Evolutionary conservation across 2,113 vertebrate genomes (phyloP).

Genomic region (Sylvilagus bachmani): DNA sequence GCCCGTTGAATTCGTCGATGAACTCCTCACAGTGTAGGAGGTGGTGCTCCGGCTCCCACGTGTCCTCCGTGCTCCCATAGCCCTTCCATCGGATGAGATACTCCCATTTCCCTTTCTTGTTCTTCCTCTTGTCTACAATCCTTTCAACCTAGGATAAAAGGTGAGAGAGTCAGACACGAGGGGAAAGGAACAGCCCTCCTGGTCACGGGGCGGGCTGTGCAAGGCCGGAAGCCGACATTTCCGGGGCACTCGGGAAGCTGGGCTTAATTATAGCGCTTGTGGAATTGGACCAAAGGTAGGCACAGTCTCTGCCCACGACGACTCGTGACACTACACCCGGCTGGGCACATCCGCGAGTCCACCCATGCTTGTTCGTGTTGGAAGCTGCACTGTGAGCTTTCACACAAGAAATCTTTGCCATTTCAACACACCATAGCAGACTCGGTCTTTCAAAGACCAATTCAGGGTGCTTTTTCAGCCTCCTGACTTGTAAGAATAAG

Average conservation of each 20-base stretch:
- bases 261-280: not conserved
- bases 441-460: not conserved
- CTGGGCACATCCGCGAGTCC: not conserved
- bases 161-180: not conserved
- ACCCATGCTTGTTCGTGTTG: not conserved
- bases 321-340: accelerated
- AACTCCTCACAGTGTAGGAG: slow-evolving; percentile 98
- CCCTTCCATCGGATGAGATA: slow-evolving; percentile 99
- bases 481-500: not conserved
- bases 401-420: not conserved
- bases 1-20: slow-evolving; percentile 97
- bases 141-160: slow-evolving; percentile 92
- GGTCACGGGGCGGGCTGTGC: accelerated
- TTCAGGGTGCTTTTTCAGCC: not conserved
- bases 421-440: not conserved
- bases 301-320: not conserved
- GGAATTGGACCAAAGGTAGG: not conserved
- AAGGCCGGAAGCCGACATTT: not conserved
- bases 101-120: slow-evolving; percentile 99
- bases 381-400: not conserved
- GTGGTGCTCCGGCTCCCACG: slow-evolving; percentile 98
- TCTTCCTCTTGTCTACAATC: slow-evolving; percentile 98
- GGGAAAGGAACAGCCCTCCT: not conserved
- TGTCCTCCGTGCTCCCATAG: slow-evolving; percentile 97
- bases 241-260: not conserved